These are phyloP conservation scores for Theropithecus gelada DNA, from an alignment of 2,113 vertebrate genomes.

Conservation along the genomic window DNA sequence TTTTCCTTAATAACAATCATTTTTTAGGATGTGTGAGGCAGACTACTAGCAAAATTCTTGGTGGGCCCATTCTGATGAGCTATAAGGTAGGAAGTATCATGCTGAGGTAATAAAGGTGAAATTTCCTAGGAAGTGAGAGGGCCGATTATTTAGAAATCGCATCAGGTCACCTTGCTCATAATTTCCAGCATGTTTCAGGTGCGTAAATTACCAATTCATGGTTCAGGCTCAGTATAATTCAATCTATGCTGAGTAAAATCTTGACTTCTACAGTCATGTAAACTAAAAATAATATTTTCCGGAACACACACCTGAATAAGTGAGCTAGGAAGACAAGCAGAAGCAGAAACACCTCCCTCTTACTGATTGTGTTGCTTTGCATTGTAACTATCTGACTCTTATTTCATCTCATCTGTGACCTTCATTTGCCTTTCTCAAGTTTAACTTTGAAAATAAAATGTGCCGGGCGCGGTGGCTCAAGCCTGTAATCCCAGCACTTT, in stretches of 20 bases:
- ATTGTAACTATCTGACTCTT: neutral
- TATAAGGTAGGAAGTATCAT: neutral
- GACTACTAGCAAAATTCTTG: conserved; percentile 38
- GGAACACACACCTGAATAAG: neutral
- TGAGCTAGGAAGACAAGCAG: neutral
- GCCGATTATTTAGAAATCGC: conserved; percentile 51
- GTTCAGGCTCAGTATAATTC: neutral
- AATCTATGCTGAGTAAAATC: conserved; percentile 26
- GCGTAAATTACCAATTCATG: conserved; percentile 53
- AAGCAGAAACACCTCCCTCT: neutral
- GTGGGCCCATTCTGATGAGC: conserved; percentile 42
- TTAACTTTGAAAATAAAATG: neutral
- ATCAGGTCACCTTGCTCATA: conserved; percentile 56
- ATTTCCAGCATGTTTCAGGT: neutral
- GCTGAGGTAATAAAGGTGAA: conserved; percentile 66
- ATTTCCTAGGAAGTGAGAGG: conserved; percentile 44
- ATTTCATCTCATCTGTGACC: neutral
- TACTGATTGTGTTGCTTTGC: neutral
- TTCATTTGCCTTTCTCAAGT: neutral
- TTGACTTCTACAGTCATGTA: conserved; percentile 21
- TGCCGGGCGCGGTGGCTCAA: too few relatives aligned
- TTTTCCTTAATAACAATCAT: neutral
- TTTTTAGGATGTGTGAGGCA: neutral
- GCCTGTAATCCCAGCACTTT: too few relatives aligned
- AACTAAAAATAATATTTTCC: conserved; percentile 7